Conservation (phyloP, 2,113 vertebrate genomes). For the Paramisgurnus dabryanus region DNA sequence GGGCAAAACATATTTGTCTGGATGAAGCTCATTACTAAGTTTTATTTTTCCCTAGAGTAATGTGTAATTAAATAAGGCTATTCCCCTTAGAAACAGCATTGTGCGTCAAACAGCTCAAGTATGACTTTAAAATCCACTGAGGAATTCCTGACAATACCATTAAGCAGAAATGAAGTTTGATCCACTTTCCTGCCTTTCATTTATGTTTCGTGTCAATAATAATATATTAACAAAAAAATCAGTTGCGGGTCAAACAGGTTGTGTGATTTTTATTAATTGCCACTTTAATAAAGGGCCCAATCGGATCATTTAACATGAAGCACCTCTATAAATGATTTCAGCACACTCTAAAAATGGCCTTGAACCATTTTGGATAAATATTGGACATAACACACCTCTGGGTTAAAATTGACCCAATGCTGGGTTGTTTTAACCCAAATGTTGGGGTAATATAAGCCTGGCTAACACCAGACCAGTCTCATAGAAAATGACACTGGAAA, state of each 20-base stretch:
- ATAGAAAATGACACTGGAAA: too few species aligned
- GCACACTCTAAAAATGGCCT: too few species aligned
- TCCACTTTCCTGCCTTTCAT: neutral
- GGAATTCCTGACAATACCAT: neutral
- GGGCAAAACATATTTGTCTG: slow-evolving; percentile 27
- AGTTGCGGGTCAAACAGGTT: neutral
- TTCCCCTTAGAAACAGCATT: slow-evolving; percentile 1
- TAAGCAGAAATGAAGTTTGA: neutral
- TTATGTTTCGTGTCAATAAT: neutral
- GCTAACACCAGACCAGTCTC: too few species aligned
- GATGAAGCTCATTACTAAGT: slow-evolving; percentile 32
- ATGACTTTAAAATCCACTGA: neutral
- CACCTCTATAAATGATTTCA: too few species aligned
- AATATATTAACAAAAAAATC: neutral
- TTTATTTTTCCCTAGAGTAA: neutral
- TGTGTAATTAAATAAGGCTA: neutral
- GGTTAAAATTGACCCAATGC: too few species aligned
- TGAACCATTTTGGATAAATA: too few species aligned
- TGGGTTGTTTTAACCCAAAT: too few species aligned
- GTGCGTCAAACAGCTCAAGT: slow-evolving; percentile 16
- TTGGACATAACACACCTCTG: too few species aligned
- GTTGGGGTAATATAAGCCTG: too few species aligned
- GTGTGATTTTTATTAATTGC: neutral
- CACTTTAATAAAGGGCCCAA: neutral
- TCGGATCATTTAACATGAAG: too few species aligned